Conservation (phyloP, 2,888 invertebrate genomes). For the Noctua comes region DNA sequence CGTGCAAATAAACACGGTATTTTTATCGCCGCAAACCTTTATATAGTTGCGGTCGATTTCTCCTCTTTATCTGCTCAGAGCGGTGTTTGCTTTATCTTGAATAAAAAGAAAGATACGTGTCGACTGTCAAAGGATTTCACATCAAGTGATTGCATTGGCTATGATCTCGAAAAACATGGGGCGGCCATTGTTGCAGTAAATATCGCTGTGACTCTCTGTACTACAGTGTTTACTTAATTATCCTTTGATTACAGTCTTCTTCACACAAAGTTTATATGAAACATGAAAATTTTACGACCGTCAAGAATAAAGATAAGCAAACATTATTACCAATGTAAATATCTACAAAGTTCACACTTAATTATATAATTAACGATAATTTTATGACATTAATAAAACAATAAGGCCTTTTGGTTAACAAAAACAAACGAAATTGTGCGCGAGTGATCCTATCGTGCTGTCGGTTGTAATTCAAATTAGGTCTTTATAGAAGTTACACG, state of each 20-base stretch:
- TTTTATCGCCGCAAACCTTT: conserved; percentile 90
- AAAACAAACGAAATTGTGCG: conserved; percentile 64
- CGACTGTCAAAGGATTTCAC: conserved; percentile 78
- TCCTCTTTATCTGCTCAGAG: conserved; percentile 88
- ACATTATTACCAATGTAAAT: conserved; percentile 65
- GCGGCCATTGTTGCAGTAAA: background rate
- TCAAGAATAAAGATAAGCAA: conserved; percentile 65
- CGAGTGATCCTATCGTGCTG: conserved; percentile 71
- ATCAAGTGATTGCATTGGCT: conserved; percentile 75
- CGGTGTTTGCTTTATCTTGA: conserved; percentile 89
- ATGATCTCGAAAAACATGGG: conserved; percentile 40
- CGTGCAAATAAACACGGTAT: conserved; percentile 90
- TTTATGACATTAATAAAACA: conserved; percentile 64
- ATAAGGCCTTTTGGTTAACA: conserved; percentile 59
- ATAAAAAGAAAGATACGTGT: conserved; percentile 85
- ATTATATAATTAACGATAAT: conserved; percentile 64
- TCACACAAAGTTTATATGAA: conserved; percentile 33
- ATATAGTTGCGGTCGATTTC: conserved; percentile 90
- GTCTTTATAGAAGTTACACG: conserved; percentile 77
- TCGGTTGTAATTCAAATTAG: conserved; percentile 80
- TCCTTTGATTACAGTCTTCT: conserved; percentile 27
- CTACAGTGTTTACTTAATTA: conserved; percentile 32
- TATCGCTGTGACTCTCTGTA: background rate
- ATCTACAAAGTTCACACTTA: conserved; percentile 68
- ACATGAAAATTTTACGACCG: conserved; percentile 64